Evolutionary conservation across 2,888 invertebrate genomes (phyloP).

Genomic region (Anagyrus pseudococci): DNA sequence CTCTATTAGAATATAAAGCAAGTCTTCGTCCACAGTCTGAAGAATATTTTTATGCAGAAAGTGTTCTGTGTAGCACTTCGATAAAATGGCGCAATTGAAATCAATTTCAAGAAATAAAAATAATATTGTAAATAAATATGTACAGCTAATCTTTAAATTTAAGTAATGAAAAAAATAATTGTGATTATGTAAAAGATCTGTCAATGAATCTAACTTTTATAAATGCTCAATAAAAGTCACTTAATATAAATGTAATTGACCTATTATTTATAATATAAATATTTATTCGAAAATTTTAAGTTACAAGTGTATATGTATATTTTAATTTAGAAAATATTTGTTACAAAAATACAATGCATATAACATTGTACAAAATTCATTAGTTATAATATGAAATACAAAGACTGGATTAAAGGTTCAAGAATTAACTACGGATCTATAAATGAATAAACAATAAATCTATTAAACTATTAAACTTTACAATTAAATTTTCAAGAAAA

Average conservation of each 20-base stretch:
- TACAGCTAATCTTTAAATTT: background rate
- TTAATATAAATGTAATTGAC: background rate
- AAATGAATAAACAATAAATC: constrained; percentile 32
- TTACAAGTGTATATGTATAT: constrained; percentile 25
- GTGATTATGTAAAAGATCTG: too few species aligned
- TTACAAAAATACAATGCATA: constrained; percentile 27
- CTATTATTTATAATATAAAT: constrained; percentile 33
- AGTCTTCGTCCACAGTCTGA: constrained; percentile 71
- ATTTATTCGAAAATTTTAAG: constrained; percentile 31
- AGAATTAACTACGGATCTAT: constrained; percentile 21
- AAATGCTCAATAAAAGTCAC: constrained; percentile 3
- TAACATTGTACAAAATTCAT: constrained; percentile 28
- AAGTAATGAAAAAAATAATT: too few species aligned
- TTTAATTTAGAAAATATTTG: constrained; percentile 31
- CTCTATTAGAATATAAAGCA: constrained; percentile 70
- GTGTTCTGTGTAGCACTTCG: constrained; percentile 66
- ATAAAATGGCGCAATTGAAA: constrained; percentile 54
- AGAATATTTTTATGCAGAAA: constrained; percentile 77
- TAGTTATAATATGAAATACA: constrained; percentile 31
- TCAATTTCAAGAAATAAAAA: background rate
- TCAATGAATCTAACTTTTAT: too few species aligned
- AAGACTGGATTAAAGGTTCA: constrained; percentile 23
- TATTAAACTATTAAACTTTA: constrained; percentile 34
- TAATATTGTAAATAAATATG: background rate
- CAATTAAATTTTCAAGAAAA: constrained; percentile 31